Evolutionary conservation across 1,140 invertebrate genomes (phyloP).

Genomic region (Heliconius hermathena): DNA sequence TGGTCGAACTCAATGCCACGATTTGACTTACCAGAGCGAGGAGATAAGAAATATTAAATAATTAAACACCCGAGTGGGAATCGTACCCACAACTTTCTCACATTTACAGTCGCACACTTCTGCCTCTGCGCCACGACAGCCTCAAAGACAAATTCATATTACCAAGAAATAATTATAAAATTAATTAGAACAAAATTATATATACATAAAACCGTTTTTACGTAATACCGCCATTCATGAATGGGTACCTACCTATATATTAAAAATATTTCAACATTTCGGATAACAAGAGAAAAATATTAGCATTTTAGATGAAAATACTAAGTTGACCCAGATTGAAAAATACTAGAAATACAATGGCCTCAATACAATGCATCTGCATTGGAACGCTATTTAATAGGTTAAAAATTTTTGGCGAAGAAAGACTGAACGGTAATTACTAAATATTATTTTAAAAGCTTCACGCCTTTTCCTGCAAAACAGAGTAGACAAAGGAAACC

Average conservation of each 20-base stretch:
- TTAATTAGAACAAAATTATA: no score
- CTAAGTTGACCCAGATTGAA: background rate
- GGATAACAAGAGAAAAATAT: background rate
- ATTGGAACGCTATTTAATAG: constrained; percentile 8
- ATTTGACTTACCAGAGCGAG: no score
- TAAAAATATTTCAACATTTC: constrained; percentile 11
- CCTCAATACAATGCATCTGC: constrained; percentile 9
- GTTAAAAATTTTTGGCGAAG: background rate
- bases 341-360: constrained; percentile 6
- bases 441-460: background rate
- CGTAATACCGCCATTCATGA: background rate
- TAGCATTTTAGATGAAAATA: background rate
- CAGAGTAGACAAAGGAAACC: no score
- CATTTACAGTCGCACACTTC: no score
- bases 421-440: background rate
- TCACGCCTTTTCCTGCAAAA: no score
- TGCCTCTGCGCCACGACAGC: no score
- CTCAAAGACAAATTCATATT: no score
- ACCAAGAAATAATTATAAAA: no score
- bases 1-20: no score
- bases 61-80: no score
- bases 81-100: no score
- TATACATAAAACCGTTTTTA: background rate
- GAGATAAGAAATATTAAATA: no score
- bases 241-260: background rate